Base-by-base conservation (phyloP, 1,140 invertebrate species). In the Orchestia grillus region DNA sequence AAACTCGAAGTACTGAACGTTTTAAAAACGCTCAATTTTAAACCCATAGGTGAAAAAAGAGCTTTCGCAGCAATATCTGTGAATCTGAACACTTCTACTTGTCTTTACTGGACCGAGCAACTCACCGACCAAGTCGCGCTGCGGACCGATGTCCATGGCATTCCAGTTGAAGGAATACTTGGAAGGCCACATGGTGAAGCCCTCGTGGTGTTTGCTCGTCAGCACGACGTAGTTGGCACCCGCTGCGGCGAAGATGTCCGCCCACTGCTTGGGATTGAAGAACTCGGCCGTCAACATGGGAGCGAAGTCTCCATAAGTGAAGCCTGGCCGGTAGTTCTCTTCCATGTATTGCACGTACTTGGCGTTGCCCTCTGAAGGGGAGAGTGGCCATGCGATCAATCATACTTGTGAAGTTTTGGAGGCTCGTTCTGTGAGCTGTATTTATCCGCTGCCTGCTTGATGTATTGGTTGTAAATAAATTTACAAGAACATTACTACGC, bases 151-250 rank as follows among this genome's bases (percentile, higher is more conserved):
- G 97, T 99, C 99, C 96, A 98, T 97, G 0, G 99, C 97, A 97
- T 99, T 99, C 99, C 99, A 99, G 97, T 98, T 98, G 97, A 98
- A 99, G 0, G 99, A 98, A 96, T 98, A 98, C 96, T 98, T 98
- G 0, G 98, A 99, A 45, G 99, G 99, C 98, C 99, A 99, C 44
- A 99, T 96, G 0, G 99, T 99, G 97, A 98, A 99, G 28, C 98
- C 98, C 97, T 98, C 98, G 96, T 99, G 99, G 98, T 99, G 99
- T 97, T 99, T 99, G 97, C 98, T 99, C 3, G 99, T 99, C 0
- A 99, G 97, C 1, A 99, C 98, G 19, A 99, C 98, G 97, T 99
- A 97, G 96, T 97, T 98, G 90, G 99, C 99, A 96, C 98, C 98
- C 95, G 98, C 98, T 96, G 98, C 98, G 96, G 98, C 97, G 97